Evolutionary conservation across 2,888 invertebrate species (phyloP), one percentile per base, ranked within the genome.

Genomic region (Amaurobius ferox): DNA sequence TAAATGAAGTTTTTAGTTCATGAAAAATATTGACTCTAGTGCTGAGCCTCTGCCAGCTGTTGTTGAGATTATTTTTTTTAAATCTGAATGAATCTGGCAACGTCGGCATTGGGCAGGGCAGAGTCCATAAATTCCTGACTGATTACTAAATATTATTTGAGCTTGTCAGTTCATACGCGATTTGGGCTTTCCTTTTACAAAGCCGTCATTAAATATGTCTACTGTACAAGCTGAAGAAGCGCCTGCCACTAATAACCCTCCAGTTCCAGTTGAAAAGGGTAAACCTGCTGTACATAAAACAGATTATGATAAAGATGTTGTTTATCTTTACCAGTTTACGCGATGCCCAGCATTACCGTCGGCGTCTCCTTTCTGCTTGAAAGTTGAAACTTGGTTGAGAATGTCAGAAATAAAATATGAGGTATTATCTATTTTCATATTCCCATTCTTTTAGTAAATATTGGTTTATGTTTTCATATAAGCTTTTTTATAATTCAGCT

Each of bases 341-440:
- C 94, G 98, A 91, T 96, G 96, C 89, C 96, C 97, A 89, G 93
- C 96, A 91, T 93, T 97, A 91, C 97, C 97, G 87, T 97, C 97
- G 88, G 93, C 96, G 90, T 97, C 97, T 89, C 96, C 97, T 85
- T 97, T 95, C 92, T 97, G 97, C 93, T 94, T 98, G 91, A 98
- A 98, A 94, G 96, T 97, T 90, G 98, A 98, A 93, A 97, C 97
- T 90, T 98, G 97, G 97, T 94, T 98, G 89, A 94, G 98, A 91
- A 94, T 98, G 90, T 95, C 95, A 91, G 96, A 95, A 91, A 94
- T 97, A 92, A 96, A 96, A 93, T 98, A 97, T 93, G 97, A 97
- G 96, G 97, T 97, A 93, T n/a, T n/a, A n/a, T 32, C 32, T 32
- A 32, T 13, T 0, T 32, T 66, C 9, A n/a, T 66, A 11, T 19